Evolutionary conservation across 2,888 invertebrate species (phyloP).

Genomic region (Euzophera pinguis): DNA sequence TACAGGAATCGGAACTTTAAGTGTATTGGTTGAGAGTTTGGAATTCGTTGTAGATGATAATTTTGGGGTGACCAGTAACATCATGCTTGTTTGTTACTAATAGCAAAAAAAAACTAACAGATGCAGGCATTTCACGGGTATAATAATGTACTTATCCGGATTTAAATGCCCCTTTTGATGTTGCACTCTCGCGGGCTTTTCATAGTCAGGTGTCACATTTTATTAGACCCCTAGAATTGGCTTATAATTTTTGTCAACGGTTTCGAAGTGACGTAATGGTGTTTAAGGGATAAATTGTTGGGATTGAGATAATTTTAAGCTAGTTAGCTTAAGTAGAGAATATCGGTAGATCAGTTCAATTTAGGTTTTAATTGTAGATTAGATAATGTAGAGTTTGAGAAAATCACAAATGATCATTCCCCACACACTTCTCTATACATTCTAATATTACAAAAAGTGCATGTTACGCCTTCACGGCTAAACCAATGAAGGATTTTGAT

Average conservation of each 20-base stretch:
- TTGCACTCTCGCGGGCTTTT: slow-evolving; percentile 24
- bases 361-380: too few relatives aligned
- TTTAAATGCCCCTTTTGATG: slow-evolving; percentile 72
- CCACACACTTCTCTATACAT: too few relatives aligned
- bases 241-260: slow-evolving; percentile 33
- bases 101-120: slow-evolving; percentile 76
- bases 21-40: background rate
- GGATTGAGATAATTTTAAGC: slow-evolving; percentile 6
- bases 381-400: too few relatives aligned
- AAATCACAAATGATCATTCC: too few relatives aligned
- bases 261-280: slow-evolving; percentile 45
- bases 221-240: slow-evolving; percentile 45
- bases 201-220: slow-evolving; percentile 39
- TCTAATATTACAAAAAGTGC: too few relatives aligned
- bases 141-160: slow-evolving; percentile 76
- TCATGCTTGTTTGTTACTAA: slow-evolving; percentile 76
- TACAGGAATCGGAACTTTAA: background rate
- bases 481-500: too few relatives aligned
- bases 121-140: slow-evolving; percentile 77
- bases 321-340: background rate
- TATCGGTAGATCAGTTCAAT: background rate
- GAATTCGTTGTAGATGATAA: background rate
- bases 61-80: slow-evolving; percentile 49
- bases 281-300: slow-evolving; percentile 34
- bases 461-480: too few relatives aligned